These are phyloP conservation scores for Acrobasis suavella DNA, from an alignment of 2,888 invertebrate species.

Conservation along the genomic window DNA sequence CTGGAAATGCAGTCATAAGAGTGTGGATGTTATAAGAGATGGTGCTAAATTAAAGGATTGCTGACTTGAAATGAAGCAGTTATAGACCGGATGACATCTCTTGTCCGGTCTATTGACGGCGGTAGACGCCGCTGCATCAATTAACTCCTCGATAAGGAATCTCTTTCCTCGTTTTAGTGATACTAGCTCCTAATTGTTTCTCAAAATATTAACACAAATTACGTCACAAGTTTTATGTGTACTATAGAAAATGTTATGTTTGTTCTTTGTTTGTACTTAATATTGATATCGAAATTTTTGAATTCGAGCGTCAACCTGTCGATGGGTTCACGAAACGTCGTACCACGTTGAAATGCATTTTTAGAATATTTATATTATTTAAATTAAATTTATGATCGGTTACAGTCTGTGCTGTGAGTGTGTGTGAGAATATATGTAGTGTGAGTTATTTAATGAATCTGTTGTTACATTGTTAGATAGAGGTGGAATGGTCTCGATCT, in stretches of 20 bases:
- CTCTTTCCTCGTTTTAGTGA: conserved; percentile 80
- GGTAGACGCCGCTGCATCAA: conserved; percentile 51
- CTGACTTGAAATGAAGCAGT: conserved; percentile 76
- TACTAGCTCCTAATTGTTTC: conserved; percentile 80
- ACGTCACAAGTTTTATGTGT: conserved; percentile 77
- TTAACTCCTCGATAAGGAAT: conserved; percentile 70
- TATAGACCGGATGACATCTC: conserved; percentile 76
- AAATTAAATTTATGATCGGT: conserved; percentile 72
- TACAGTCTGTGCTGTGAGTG: conserved; percentile 77
- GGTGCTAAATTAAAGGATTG: conserved; percentile 64
- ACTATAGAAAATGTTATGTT: conserved; percentile 76
- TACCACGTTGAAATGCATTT: conserved; percentile 81
- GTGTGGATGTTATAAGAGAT: conserved; percentile 39
- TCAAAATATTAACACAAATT: conserved; percentile 76
- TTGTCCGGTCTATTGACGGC: conserved; percentile 73
- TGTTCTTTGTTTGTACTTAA: conserved; percentile 77
- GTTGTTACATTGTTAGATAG: conserved; percentile 66
- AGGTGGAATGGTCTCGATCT: conserved; percentile 46
- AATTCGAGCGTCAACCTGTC: conserved; percentile 56
- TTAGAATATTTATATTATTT: conserved; percentile 79
- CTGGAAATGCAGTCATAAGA: conserved; percentile 39
- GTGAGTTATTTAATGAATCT: conserved; percentile 78
- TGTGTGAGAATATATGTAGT: conserved; percentile 65
- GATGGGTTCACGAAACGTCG: conserved; percentile 62
- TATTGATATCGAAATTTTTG: conserved; percentile 63